These are phyloP conservation scores for Capreolus pygargus DNA, from an alignment of 2,113 vertebrate species.

Conservation along the genomic window DNA sequence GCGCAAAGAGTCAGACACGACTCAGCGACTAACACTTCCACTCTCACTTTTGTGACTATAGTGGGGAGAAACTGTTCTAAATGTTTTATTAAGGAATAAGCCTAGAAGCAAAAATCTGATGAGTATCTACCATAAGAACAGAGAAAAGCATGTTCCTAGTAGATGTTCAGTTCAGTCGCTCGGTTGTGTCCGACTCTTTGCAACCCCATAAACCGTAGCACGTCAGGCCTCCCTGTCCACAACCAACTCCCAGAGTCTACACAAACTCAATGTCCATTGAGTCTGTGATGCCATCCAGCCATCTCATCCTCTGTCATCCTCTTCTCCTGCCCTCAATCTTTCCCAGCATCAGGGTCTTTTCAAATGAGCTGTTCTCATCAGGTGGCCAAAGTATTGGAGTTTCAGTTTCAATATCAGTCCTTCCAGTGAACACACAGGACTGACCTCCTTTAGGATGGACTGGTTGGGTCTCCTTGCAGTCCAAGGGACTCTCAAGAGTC, in stretches of 20 bases:
- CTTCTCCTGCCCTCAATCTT: not conserved
- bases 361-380: not conserved
- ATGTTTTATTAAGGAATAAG: not conserved
- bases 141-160: not conserved
- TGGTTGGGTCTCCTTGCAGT: not conserved
- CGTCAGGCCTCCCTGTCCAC: not conserved
- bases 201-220: fast-evolving
- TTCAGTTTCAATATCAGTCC: not conserved
- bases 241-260: not conserved
- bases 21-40: not conserved
- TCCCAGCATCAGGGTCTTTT: not conserved
- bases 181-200: not conserved
- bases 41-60: not conserved
- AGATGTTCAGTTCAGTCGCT: not conserved
- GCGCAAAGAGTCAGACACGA: not conserved
- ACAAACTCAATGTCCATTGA: not conserved
- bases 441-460: not conserved
- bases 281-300: not conserved
- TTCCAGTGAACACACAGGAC: not conserved
- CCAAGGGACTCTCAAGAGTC: not conserved
- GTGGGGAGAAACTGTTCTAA: not conserved
- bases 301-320: not conserved
- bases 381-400: not conserved
- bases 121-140: not conserved
- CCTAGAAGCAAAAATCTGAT: not conserved